These are phyloP conservation scores for Epizoanthus rinbou DNA, from an alignment of 92 coral and sea anemone species.

Conservation along the genomic window DNA sequence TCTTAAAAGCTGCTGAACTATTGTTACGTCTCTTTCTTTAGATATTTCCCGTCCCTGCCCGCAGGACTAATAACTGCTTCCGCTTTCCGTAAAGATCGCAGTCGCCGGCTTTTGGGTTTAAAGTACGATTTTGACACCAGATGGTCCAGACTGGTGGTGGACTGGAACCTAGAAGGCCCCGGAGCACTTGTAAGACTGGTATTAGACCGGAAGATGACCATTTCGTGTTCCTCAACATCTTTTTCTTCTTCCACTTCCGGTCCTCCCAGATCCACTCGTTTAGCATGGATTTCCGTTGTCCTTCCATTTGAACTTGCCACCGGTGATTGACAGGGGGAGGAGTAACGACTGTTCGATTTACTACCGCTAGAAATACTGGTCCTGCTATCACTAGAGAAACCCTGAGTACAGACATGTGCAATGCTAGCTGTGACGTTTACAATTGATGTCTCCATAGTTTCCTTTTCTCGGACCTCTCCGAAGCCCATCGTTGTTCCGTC, in stretches of 20 bases:
- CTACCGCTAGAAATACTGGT: conserved; percentile 36
- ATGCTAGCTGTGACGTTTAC: conserved; percentile 68
- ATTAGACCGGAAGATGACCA: conserved; percentile 57
- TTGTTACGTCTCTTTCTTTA: conserved; percentile 42
- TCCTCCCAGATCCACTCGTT: neutral
- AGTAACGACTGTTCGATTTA: conserved; percentile 37
- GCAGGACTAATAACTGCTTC: conserved; percentile 80
- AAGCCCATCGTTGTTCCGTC: conserved; percentile 78
- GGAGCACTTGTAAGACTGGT: conserved; percentile 69
- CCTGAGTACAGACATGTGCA: conserved; percentile 79
- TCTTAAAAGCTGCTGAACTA: too few relatives aligned
- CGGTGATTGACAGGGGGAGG: conserved; percentile 36
- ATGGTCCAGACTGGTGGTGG: conserved; percentile 77
- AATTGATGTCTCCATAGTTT: conserved; percentile 68
- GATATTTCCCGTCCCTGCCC: conserved; percentile 70
- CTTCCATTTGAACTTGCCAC: conserved; percentile 13
- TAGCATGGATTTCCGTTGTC: neutral
- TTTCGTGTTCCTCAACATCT: conserved; percentile 61
- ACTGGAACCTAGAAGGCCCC: conserved; percentile 63
- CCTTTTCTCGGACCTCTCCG: conserved; percentile 77
- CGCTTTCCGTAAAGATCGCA: conserved; percentile 71
- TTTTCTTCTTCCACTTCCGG: conserved; percentile 29
- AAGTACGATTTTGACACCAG: conserved; percentile 69
- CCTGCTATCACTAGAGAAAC: conserved; percentile 45
- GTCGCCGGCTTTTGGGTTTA: conserved; percentile 68